These are phyloP conservation scores for Hemicrepidius hirtus DNA, from an alignment of 2,888 invertebrate genomes.

Conservation along the genomic window DNA sequence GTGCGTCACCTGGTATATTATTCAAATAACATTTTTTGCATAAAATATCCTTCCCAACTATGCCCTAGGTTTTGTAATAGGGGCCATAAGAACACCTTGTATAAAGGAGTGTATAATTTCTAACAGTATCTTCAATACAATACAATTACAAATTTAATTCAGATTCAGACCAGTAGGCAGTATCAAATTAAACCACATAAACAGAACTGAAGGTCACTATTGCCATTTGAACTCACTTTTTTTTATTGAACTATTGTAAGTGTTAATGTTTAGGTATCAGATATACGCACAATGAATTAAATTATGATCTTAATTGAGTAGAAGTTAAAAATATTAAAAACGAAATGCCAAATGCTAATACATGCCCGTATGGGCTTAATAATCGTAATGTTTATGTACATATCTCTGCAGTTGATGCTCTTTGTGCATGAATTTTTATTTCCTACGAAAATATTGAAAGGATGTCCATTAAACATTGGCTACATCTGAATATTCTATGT, in stretches of 20 bases:
- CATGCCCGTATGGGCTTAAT: slow-evolving; percentile 1
- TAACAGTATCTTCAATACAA: no score
- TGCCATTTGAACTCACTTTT: slow-evolving; percentile 19
- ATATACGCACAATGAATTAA: slow-evolving; percentile 42
- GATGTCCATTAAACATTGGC: no score
- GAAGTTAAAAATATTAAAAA: slow-evolving; percentile 23
- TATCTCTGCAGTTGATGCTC: slow-evolving; percentile 20
- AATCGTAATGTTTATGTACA: slow-evolving; percentile 38
- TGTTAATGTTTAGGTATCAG: slow-evolving; percentile 28
- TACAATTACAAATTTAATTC: not conserved
- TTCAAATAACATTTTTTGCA: no score
- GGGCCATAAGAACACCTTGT: no score
- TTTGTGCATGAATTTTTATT: no score
- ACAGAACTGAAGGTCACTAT: slow-evolving; percentile 15
- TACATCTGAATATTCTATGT: no score
- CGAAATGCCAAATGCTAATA: slow-evolving; percentile 38
- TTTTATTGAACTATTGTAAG: slow-evolving; percentile 26
- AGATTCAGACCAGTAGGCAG: not conserved
- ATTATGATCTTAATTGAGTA: slow-evolving; percentile 24
- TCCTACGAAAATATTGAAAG: no score
- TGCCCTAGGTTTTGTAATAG: no score
- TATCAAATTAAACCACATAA: not conserved
- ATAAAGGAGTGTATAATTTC: no score
- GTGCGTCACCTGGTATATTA: no score
- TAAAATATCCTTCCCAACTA: no score